Evolutionary conservation across 2,888 invertebrate genomes (phyloP), one percentile per base, ranked within the genome.

Genomic region (Drosophila melanosoma): DNA sequence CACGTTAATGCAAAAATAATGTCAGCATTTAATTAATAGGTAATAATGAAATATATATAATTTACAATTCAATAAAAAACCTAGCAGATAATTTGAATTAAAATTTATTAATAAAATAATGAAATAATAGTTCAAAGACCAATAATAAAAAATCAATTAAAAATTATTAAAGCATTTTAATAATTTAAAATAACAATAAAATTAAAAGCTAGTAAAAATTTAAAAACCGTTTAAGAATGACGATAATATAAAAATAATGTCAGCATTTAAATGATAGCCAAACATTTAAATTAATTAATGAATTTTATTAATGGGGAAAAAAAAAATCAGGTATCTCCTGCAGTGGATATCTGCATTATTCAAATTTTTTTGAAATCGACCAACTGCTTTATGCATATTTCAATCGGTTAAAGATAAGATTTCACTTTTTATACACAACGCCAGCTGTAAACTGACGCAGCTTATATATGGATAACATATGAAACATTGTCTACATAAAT

Each of bases 401-500:
- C 40, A 20, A 11, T 3, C 20, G 17, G 20, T 33, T 36, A 3
- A 57, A 45, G 33, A 59, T 49, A 48, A 26, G 52, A 38, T 40
- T 53, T 58, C 42, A 49, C 42, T 59, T 58, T 20, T 11, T 42
- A 32, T 23, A 17, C 33, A n/a, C 23, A 23, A 29, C 4, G 17
- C 26, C 38, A 32, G 62, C 57, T 45, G 57, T 56, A 68, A 65
- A 66, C 60, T 65, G 67, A 66, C 52, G 66, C 51, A 40, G 56
- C 53, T 35, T 52, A 70, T 45, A 48, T 26, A n/a, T 42, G 26
- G 29, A 61, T 29, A 12, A 7, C 8, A 20, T 12, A 15, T 38
- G 1, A 45, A 45, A 54, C 32, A 20, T 49, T 4, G 33, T 15
- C n/a, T n/a, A 64, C 61, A 57, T 49, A 80, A 67, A 80, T 71